Conservation (phyloP, 92 coral and sea anemone species). For the Parazoanthus swiftii region DNA sequence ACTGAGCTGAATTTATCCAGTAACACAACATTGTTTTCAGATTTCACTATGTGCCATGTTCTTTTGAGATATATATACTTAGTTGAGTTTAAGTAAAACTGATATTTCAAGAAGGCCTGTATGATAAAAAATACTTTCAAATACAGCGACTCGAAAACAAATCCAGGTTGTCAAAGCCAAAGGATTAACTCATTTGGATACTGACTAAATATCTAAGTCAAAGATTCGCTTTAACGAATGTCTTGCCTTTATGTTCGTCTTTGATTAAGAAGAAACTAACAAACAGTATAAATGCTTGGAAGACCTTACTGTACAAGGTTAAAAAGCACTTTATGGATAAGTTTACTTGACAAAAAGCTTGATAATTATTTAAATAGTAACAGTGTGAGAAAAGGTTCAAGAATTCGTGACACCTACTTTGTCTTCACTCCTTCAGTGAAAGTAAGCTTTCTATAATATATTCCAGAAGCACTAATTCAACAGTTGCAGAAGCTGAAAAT, state of each 20-base stretch:
- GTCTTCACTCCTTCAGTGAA: not conserved
- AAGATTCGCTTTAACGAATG: not conserved
- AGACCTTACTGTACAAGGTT: not conserved
- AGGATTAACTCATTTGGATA: not conserved
- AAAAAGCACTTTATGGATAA: not conserved
- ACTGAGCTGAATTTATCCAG: not conserved
- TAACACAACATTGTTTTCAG: not conserved
- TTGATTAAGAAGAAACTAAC: not conserved
- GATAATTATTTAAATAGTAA: not conserved
- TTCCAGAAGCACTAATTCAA: not conserved
- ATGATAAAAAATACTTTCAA: not conserved
- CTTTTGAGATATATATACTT: no score
- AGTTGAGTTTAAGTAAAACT: no score
- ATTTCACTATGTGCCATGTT: no score
- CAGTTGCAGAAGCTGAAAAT: not conserved
- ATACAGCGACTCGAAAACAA: not conserved
- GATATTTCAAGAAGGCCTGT: not conserved
- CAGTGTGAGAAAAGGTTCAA: not conserved
- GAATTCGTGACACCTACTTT: not conserved
- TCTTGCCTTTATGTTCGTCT: not conserved
- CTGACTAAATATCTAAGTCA: not conserved
- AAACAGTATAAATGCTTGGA: not conserved
- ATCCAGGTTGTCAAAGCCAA: not conserved
- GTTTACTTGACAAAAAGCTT: not conserved
- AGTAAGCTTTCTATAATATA: not conserved